Percentiles rank a stretch among this genome's conserved stretches.
phyloP scores from a whole-genome alignment of 2,113 vertebrate species.

The Chroicocephalus ridibundus region DNA sequence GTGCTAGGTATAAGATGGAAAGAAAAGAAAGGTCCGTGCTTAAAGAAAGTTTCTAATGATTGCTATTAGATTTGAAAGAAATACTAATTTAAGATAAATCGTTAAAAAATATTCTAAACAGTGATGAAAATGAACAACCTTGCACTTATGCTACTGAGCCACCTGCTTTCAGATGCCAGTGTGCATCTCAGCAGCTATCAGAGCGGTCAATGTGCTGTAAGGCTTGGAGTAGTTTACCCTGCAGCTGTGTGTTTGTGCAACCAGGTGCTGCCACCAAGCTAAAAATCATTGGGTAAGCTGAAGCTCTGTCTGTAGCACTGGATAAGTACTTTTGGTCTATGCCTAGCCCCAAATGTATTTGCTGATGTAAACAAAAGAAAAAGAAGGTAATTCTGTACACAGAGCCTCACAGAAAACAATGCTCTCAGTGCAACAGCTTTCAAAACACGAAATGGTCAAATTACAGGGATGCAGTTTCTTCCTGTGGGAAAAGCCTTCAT shows the following conservation, averaged over 20 bases:
- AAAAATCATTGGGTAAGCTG: neutral
- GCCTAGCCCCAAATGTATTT: neutral
- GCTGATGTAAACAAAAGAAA: neutral
- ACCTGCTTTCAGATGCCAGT: slow-evolving; percentile 29
- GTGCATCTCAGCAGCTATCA: neutral
- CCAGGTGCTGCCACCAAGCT: neutral
- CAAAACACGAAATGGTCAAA: neutral
- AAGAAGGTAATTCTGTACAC: neutral
- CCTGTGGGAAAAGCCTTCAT: neutral
- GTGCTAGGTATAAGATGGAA: neutral
- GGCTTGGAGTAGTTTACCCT: neutral
- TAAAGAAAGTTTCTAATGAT: neutral
- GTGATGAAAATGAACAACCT: neutral
- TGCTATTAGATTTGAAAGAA: neutral
- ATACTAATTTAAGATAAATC: neutral
- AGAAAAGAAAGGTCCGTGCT: neutral
- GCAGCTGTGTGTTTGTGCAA: neutral
- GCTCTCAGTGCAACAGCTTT: neutral
- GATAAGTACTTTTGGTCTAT: neutral
- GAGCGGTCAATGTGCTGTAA: neutral
- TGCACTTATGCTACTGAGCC: neutral
- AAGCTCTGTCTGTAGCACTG: neutral
- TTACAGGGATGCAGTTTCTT: neutral
- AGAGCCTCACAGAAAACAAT: neutral
- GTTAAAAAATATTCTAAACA: neutral